Evolutionary conservation across 2,888 invertebrate species (phyloP), one percentile per base, ranked within the genome.

Genomic region (Agrotis clavis): DNA sequence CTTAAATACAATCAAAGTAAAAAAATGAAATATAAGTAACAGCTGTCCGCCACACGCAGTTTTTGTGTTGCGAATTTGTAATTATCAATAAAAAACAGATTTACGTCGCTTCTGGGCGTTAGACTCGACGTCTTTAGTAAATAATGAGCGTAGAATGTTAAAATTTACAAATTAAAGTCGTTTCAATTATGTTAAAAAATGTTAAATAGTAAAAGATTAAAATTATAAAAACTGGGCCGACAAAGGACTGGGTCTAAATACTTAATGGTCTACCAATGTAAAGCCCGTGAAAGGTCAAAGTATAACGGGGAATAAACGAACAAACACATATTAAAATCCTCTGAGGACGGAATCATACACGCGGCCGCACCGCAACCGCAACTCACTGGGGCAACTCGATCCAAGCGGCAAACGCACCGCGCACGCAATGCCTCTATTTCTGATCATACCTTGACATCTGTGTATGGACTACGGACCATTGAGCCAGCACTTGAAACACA

Each of bases 401-500:
- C 77, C 84, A 89, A 85, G 81, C 77, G 87, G 87, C 35, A 64
- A 41, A 41, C n/a, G 57, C 57, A 35, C 35, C 13, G 35, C 57
- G 82, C 77, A 84, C 75, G 71, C 82, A 81, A 74, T 74, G 77
- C 78, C 82, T 81, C 87, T 90, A 90, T 89, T 89, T 90, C 80
- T 88, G 83, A 83, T 79, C 64, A 77, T 73, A 59, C 84, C 76
- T 84, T 87, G 84, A 82, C 75, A 85, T 74, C 67, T 77, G 71
- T 59, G 35, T 61, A 51, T 59, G 62, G 65, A 35, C 50, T 18
- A 41, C 21, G 30, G 19, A 54, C 60, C 45, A 65, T 25, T 64
- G 63, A 82, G 77, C 71, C 67, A 67, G 66, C 68, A 87, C 80
- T 83, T 48, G 79, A 82, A 82, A 72, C 74, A 73, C 77, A 81